These are phyloP conservation scores for Drosophila phalerata DNA, from an alignment of 2,888 invertebrate genomes.

Conservation along the genomic window DNA sequence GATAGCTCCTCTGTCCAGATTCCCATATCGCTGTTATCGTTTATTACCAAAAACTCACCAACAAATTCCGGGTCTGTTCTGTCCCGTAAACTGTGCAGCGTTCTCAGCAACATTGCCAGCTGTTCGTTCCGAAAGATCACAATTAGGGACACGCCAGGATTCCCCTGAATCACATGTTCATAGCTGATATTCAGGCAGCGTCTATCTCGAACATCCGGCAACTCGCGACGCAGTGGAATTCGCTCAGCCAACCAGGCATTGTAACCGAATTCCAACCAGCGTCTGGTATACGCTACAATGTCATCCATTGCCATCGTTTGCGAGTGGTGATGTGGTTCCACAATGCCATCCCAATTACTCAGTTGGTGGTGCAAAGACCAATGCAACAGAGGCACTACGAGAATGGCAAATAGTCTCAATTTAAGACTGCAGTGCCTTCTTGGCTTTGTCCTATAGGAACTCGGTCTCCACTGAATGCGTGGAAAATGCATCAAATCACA, in stretches of 20 bases:
- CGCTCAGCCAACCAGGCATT: conserved; percentile 61
- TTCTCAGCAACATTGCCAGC: conserved; percentile 89
- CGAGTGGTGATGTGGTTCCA: background rate
- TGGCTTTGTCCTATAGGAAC: background rate
- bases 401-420: background rate
- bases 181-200: conserved; percentile 32
- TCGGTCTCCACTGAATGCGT: background rate
- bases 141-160: conserved; percentile 38
- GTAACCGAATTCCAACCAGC: conserved; percentile 50
- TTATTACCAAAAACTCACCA: conserved; percentile 94
- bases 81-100: conserved; percentile 91
- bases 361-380: conserved; percentile 1
- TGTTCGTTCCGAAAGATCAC: conserved; percentile 67
- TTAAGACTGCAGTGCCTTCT: background rate
- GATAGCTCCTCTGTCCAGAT: conserved; percentile 27
- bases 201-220: conserved; percentile 35
- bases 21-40: conserved; percentile 87
- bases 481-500: conserved; percentile 1
- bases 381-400: background rate
- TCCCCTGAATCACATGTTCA: fast-evolving
- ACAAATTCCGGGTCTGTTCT: conserved; percentile 90
- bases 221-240: conserved; percentile 40
- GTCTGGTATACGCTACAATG: conserved; percentile 3
- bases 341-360: conserved; percentile 6
- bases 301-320: background rate